Evolutionary conservation across 92 coral and sea anemone species (phyloP).

Genomic region (Phenganax subtilis): DNA sequence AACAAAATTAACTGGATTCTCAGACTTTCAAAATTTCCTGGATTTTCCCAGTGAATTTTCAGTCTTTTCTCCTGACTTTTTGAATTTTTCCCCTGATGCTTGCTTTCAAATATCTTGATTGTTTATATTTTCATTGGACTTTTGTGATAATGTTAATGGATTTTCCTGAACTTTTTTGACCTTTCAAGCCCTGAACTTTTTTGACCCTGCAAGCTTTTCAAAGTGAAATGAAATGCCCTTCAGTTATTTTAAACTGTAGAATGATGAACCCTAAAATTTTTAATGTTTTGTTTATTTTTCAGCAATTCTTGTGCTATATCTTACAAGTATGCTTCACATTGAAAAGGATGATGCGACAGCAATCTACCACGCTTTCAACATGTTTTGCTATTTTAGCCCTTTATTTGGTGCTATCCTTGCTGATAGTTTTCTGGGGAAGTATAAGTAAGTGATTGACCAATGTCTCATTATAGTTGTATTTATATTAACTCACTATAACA

Average conservation of each 20-base stretch:
- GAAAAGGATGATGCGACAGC: conserved; percentile 86
- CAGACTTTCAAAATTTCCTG: no score
- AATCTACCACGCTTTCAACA: conserved; percentile 93
- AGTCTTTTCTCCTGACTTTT: no score
- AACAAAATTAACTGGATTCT: no score
- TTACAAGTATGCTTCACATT: conserved; percentile 91
- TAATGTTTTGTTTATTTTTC: conserved; percentile 19
- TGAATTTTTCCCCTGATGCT: no score
- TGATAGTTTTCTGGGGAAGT: conserved; percentile 81
- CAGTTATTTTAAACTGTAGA: neutral
- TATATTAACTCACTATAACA: no score
- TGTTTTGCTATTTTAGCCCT: conserved; percentile 97
- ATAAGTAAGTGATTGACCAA: conserved; percentile 55
- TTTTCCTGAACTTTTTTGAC: no score
- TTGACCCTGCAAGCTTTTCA: neutral
- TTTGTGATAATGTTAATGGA: no score
- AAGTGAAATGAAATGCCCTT: neutral
- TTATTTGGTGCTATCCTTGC: conserved; percentile 94
- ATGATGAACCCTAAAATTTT: neutral
- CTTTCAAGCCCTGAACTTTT: no score
- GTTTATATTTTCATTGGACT: no score
- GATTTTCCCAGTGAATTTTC: no score
- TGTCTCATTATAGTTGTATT: no score
- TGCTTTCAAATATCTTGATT: no score
- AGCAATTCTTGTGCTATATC: conserved; percentile 97